phyloP scores from a whole-genome alignment of 1,140 invertebrate genomes.

The Formica exsecta region DNA sequence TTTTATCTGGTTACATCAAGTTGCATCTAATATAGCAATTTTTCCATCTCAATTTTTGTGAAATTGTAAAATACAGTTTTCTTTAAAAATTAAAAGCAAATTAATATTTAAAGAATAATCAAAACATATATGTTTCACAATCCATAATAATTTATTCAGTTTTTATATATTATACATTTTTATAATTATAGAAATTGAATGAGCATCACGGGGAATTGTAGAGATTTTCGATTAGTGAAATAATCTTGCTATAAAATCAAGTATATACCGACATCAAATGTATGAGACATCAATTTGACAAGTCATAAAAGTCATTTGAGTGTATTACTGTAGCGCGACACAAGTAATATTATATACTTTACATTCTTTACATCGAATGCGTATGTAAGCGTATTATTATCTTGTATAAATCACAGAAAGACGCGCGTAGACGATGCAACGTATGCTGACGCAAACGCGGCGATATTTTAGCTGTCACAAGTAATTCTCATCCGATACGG shows the following conservation, averaged over 20 bases:
- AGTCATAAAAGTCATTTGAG: neutral
- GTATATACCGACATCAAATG: neutral
- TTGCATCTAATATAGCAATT: too few species aligned
- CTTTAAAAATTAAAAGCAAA: neutral
- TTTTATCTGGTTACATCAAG: too few species aligned
- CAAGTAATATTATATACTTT: neutral
- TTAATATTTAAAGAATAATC: neutral
- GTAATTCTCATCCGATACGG: neutral
- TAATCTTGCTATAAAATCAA: neutral
- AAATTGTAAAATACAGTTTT: too few species aligned
- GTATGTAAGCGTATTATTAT: neutral
- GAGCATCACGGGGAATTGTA: neutral
- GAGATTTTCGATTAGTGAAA: neutral
- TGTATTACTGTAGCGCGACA: neutral
- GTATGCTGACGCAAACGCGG: neutral
- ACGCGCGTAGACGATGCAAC: neutral
- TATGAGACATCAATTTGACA: neutral
- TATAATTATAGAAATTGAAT: neutral
- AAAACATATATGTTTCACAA: neutral
- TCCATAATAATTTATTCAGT: neutral
- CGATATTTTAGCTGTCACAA: slow-evolving; percentile 19
- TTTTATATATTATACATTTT: neutral
- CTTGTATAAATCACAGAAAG: neutral
- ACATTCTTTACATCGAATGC: neutral
- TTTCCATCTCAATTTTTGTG: too few species aligned